Conservation (phyloP, 2,113 vertebrate species). For the Barbus barbus region DNA sequence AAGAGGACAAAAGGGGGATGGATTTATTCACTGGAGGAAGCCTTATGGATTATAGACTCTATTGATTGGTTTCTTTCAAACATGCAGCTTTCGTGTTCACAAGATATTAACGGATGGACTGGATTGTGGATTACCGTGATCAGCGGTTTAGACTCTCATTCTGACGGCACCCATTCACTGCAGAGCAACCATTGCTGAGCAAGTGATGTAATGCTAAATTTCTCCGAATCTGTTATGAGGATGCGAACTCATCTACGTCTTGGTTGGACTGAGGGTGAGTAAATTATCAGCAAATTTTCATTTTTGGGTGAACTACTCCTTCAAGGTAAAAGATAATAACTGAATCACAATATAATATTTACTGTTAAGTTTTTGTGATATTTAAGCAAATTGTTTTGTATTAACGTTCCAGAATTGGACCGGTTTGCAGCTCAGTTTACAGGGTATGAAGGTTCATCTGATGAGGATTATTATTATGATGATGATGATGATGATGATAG, state of each 20-base stretch:
- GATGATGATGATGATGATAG: conserved; percentile 45
- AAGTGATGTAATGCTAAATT: not conserved
- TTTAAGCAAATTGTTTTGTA: not conserved
- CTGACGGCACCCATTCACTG: too few species aligned
- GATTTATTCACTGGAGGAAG: not conserved
- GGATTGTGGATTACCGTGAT: not conserved
- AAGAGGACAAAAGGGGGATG: not conserved
- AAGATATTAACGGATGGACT: not conserved
- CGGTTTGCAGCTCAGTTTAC: conserved; percentile 10
- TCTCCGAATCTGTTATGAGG: too few species aligned
- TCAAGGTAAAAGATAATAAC: not conserved
- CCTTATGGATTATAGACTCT: not conserved
- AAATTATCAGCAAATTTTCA: not conserved
- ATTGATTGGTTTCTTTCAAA: not conserved
- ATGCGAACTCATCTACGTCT: not conserved
- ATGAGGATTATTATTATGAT: conserved; percentile 52
- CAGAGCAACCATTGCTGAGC: not conserved
- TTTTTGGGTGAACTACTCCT: not conserved
- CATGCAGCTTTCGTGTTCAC: not conserved
- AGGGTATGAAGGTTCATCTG: conserved; percentile 49
- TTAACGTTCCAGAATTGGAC: conserved; percentile 33
- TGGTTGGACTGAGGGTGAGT: not conserved
- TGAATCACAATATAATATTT: not conserved
- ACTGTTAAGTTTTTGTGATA: not conserved
- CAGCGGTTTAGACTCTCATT: not conserved